These are phyloP conservation scores for Zapus hudsonius DNA, from an alignment of 2,113 vertebrate species.

Conservation along the genomic window DNA sequence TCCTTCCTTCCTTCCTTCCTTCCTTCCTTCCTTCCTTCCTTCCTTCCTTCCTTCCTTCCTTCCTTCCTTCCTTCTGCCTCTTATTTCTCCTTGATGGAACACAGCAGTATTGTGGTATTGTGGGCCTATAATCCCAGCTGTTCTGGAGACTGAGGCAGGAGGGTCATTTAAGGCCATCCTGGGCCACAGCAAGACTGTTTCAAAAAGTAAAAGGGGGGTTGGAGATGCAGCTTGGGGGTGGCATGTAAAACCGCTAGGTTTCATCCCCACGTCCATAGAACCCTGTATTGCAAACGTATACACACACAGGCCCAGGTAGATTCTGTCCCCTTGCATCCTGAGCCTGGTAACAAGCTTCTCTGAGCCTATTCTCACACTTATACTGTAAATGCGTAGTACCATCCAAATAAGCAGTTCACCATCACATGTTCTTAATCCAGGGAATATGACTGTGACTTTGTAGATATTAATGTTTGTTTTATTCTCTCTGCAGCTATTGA, in stretches of 20 bases:
- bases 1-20: too few species aligned
- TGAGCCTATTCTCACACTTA: conserved; percentile 27
- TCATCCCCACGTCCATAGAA: not conserved
- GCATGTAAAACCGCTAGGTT: not conserved
- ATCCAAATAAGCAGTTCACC: not conserved
- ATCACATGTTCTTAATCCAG: not conserved
- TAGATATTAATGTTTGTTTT: conserved; percentile 63
- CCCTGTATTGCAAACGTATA: not conserved
- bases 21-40: too few species aligned
- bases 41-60: too few species aligned
- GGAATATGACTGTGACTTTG: not conserved
- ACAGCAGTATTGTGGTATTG: not conserved
- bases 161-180: not conserved
- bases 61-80: not conserved
- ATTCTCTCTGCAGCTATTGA: conserved; percentile 90
- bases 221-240: not conserved
- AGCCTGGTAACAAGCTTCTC: not conserved
- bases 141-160: not conserved
- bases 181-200: not conserved
- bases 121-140: not conserved
- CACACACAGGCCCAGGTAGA: not conserved
- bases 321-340: not conserved
- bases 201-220: not conserved
- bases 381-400: not conserved
- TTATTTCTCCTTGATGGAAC: not conserved